A percentile compares a stretch with the other conserved stretches of the same genome.
phyloP scores from a whole-genome alignment of 1,140 invertebrate genomes.

The Diorhabda elongata region DNA sequence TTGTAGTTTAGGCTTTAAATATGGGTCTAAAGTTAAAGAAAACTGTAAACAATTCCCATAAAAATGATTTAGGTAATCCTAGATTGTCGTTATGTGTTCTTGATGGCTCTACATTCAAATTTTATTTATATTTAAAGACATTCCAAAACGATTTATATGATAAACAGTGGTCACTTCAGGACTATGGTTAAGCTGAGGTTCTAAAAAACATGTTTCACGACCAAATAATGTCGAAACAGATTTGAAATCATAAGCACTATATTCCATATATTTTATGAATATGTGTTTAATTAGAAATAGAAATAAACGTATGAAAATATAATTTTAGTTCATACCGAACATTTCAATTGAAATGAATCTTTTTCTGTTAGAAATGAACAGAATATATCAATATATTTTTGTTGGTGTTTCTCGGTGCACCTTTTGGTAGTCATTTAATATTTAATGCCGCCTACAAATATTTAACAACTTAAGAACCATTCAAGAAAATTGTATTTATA shows the following conservation, averaged over 20 bases:
- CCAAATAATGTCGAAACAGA: neutral
- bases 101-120: constrained; percentile 3
- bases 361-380: neutral
- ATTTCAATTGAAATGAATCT: neutral
- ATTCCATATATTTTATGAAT: neutral
- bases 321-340: neutral
- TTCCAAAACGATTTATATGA: constrained; percentile 2
- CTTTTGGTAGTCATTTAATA: constrained; percentile 6
- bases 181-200: neutral
- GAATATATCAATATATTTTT: neutral
- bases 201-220: neutral
- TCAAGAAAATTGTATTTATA: constrained; percentile 12
- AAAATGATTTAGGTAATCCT: constrained; percentile 1
- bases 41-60: neutral
- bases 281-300: neutral
- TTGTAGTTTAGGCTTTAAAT: constrained; percentile 18
- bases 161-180: constrained; percentile 4
- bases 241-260: neutral
- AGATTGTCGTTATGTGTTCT: constrained; percentile 14
- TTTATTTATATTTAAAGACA: neutral
- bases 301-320: neutral
- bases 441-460: constrained; percentile 1
- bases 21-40: constrained; percentile 11
- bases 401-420: neutral
- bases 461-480: constrained; percentile 8